Evolutionary conservation across 1,140 invertebrate genomes (phyloP).

Genomic region (Paralvinella palmiformis): DNA sequence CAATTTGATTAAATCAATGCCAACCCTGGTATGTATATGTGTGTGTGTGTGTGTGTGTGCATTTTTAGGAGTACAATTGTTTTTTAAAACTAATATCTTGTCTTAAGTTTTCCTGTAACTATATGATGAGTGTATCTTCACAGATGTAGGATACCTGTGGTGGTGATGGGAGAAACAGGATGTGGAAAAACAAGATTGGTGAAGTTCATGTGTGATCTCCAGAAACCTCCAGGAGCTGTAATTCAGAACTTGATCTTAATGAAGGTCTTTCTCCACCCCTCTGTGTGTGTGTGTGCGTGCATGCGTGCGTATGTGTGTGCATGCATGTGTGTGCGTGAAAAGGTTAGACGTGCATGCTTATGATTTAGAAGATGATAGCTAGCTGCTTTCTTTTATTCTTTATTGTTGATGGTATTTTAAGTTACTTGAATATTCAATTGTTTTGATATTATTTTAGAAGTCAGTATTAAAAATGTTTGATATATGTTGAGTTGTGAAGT

Average conservation of each 20-base stretch:
- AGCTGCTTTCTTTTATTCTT: no score
- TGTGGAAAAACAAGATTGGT: constrained; percentile 45
- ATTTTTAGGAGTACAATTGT: background rate
- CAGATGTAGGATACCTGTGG: background rate
- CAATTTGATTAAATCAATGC: background rate
- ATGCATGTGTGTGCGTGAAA: no score
- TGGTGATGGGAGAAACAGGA: constrained; percentile 35
- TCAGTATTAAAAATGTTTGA: no score
- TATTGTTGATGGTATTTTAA: no score
- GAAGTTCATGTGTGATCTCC: constrained; percentile 39
- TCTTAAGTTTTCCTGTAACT: background rate
- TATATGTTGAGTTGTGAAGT: no score
- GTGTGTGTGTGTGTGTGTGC: background rate
- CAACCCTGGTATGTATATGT: background rate
- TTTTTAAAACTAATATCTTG: background rate
- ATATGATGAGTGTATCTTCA: background rate
- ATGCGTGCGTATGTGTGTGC: no score
- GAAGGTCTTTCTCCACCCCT: no score
- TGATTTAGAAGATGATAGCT: no score
- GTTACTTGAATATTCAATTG: background rate
- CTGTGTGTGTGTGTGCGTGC: no score
- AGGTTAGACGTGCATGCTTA: no score
- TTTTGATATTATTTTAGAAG: no score
- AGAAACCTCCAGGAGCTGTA: constrained; percentile 24
- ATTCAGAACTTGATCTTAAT: constrained; percentile 39